Evolutionary conservation across 2,113 vertebrate genomes (phyloP).

Genomic region (Mesocricetus auratus): DNA sequence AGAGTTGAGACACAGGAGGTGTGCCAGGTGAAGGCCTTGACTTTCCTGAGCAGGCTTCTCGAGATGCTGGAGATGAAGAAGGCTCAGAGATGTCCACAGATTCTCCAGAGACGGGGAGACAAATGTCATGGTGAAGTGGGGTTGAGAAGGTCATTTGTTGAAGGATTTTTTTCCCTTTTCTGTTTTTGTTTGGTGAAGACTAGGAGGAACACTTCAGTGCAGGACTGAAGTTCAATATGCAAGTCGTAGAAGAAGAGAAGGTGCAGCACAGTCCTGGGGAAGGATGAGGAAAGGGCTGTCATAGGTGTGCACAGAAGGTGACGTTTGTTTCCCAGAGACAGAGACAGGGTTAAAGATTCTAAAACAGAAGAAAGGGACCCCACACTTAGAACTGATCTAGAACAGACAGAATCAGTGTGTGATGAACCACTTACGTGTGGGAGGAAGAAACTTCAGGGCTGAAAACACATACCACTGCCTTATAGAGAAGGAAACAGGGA

Average conservation of each 20-base stretch:
- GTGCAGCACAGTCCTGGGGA: background rate
- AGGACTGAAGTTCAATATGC: background rate
- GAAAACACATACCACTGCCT: background rate
- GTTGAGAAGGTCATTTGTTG: background rate
- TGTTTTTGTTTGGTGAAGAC: background rate
- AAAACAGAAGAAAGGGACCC: background rate
- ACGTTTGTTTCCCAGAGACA: conserved; percentile 4
- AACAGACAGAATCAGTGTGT: background rate
- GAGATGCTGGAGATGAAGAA: background rate
- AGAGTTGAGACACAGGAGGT: background rate
- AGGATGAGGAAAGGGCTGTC: background rate
- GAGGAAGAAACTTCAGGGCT: background rate
- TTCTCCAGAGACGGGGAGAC: background rate
- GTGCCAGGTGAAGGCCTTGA: background rate
- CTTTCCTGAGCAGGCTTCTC: background rate
- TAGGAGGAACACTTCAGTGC: background rate
- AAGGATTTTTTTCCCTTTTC: background rate
- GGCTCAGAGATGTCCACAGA: background rate
- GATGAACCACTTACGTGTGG: too few relatives aligned
- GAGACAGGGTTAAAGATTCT: conserved; percentile 21
- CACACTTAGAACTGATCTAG: background rate
- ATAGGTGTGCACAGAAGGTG: background rate
- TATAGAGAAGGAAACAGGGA: background rate
- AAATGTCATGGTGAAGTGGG: too few relatives aligned
- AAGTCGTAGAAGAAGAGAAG: background rate